These are phyloP conservation scores for Tenthredo distinguenda DNA, from an alignment of 2,888 invertebrate species.

Conservation along the genomic window DNA sequence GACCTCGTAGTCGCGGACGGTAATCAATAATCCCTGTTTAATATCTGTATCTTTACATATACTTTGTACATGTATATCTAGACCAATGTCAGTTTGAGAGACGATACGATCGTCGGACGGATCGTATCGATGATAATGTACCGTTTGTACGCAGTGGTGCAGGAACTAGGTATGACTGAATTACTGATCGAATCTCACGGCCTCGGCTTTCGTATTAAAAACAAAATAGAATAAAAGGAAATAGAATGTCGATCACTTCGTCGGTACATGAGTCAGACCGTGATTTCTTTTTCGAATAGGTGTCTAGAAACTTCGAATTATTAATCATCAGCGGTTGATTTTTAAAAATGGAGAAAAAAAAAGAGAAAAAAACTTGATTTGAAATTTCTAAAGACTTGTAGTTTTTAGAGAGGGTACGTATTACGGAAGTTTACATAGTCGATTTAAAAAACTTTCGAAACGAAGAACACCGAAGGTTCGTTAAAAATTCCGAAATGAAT, in stretches of 20 bases:
- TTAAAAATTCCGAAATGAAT: too few relatives aligned
- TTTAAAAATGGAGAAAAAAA: too few relatives aligned
- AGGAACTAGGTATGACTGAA: neutral
- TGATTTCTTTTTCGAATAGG: neutral
- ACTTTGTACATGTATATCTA: neutral
- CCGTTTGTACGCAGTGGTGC: constrained; percentile 6
- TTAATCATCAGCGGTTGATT: neutral
- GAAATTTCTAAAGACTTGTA: too few relatives aligned
- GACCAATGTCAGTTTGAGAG: neutral
- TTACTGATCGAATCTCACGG: constrained; percentile 22
- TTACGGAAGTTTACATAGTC: too few relatives aligned
- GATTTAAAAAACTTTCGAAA: too few relatives aligned
- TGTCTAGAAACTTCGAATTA: neutral
- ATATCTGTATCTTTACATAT: neutral
- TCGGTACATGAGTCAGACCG: neutral
- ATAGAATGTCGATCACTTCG: neutral
- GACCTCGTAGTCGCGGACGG: neutral
- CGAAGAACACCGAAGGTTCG: too few relatives aligned
- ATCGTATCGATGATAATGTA: neutral
- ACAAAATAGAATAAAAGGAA: neutral
- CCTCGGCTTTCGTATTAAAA: neutral
- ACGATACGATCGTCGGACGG: neutral
- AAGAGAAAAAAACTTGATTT: too few relatives aligned
- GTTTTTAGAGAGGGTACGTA: too few relatives aligned
- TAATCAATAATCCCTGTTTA: neutral